Conservation (phyloP, 2,888 invertebrate genomes). For the Endotricha flammealis region DNA sequence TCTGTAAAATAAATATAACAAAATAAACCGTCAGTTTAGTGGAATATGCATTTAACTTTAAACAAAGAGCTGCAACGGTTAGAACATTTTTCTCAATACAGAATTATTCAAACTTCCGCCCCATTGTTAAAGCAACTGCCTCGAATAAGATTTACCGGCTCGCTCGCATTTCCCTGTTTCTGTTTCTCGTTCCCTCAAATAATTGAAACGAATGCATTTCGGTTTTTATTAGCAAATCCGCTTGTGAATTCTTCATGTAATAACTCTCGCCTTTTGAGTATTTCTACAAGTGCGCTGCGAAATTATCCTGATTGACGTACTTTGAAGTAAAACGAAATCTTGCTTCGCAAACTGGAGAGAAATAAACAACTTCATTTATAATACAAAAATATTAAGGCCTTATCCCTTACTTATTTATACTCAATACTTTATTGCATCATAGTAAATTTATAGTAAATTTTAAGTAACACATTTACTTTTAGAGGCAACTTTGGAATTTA, state of each 20-base stretch:
- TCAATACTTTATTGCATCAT: too few relatives aligned
- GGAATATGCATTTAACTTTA: not conserved
- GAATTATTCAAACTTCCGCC: slow-evolving; percentile 19
- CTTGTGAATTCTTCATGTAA: not conserved
- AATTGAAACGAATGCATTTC: slow-evolving; percentile 11
- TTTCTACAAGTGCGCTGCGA: too few relatives aligned
- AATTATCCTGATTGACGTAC: too few relatives aligned
- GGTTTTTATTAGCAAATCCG: slow-evolving; percentile 2
- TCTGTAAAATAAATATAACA: not conserved
- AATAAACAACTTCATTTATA: too few relatives aligned
- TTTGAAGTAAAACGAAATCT: too few relatives aligned
- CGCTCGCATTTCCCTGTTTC: slow-evolving; percentile 3
- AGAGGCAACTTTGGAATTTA: too few relatives aligned
- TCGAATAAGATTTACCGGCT: slow-evolving; percentile 19
- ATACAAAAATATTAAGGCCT: too few relatives aligned
- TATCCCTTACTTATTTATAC: too few relatives aligned
- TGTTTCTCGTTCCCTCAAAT: slow-evolving; percentile 8
- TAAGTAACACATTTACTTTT: too few relatives aligned
- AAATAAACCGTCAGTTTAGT: slow-evolving; percentile 4
- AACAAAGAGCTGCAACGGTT: not conserved
- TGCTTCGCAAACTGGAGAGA: too few relatives aligned
- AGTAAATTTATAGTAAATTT: too few relatives aligned
- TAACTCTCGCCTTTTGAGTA: too few relatives aligned
- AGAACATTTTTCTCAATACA: slow-evolving; percentile 13
- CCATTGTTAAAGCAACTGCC: slow-evolving; percentile 20